A percentile compares a stretch with the other conserved stretches of the same genome.
Conservation (phyloP, 2,797 vertebrate species). For the Argentina silus region DNA sequence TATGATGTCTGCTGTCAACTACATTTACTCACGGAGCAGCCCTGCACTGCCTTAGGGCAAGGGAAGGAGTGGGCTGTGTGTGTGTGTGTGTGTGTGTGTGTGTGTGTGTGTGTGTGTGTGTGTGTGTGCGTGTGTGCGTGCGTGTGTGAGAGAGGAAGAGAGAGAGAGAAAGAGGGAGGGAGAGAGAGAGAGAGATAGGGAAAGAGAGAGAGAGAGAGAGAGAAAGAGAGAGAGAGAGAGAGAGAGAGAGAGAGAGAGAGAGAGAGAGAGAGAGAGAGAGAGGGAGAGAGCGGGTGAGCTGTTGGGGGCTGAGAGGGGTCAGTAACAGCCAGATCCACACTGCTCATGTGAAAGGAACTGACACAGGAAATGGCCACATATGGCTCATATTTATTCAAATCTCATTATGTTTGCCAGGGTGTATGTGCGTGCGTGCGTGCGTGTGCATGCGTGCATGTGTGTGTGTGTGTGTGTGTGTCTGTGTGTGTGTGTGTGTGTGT, state of each 20-base stretch:
- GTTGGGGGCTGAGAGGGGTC: slow-evolving; percentile 31
- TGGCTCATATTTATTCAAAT: slow-evolving; percentile 90
- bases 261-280: slow-evolving; percentile 12
- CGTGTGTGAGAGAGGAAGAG: not conserved
- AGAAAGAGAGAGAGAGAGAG: not conserved
- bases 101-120: slow-evolving; percentile 25
- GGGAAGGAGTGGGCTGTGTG: not conserved
- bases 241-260: slow-evolving; percentile 7
- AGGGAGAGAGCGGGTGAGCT: slow-evolving; percentile 2
- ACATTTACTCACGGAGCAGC: slow-evolving; percentile 87
- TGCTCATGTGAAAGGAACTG: slow-evolving; percentile 88
- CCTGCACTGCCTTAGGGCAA: slow-evolving; percentile 71
- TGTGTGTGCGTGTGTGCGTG: slow-evolving; percentile 16
- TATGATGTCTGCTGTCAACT: slow-evolving; percentile 88
- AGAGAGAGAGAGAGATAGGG: not conserved
- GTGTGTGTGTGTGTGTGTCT: too few relatives aligned
- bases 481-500: too few relatives aligned
- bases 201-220: not conserved
- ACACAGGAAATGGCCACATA: slow-evolving; percentile 93
- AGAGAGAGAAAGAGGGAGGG: not conserved
- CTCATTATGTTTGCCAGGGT: slow-evolving; percentile 71
- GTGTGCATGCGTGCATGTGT: too few relatives aligned
- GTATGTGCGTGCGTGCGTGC: too few relatives aligned
- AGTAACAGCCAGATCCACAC: slow-evolving; percentile 63
- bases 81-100: slow-evolving; percentile 10